phyloP scores from a whole-genome alignment of 1,140 invertebrate genomes.

The Panagrolaimus sp. region DNA sequence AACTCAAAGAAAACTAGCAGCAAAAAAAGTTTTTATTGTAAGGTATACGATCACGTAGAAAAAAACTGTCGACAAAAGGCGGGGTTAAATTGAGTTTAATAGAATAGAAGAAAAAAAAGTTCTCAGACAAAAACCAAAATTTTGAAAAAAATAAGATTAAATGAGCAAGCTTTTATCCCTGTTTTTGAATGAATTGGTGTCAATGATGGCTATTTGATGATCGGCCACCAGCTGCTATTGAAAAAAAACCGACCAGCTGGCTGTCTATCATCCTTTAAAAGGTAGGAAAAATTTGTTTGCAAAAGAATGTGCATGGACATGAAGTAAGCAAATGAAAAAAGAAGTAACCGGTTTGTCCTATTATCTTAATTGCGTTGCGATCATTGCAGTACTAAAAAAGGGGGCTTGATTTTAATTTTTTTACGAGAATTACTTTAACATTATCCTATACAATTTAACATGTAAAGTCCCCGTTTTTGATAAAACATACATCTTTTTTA shows the following conservation, averaged over 20 bases:
- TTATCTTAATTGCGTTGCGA: background rate
- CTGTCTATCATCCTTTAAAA: constrained; percentile 1
- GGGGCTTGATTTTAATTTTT: too few relatives aligned
- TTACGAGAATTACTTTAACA: too few relatives aligned
- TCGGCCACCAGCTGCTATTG: constrained; percentile 13
- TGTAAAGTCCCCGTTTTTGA: too few relatives aligned
- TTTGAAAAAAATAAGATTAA: too few relatives aligned
- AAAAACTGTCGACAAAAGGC: constrained; percentile 12
- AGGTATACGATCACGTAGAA: background rate
- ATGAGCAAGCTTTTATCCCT: background rate
- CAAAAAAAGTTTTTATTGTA: background rate
- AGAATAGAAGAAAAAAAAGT: background rate
- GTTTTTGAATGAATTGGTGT: constrained; percentile 3
- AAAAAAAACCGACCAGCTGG: constrained; percentile 8
- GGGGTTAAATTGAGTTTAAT: background rate
- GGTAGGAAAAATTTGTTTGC: background rate
- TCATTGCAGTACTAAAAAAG: too few relatives aligned
- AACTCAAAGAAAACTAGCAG: too few relatives aligned
- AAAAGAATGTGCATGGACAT: constrained; percentile 6
- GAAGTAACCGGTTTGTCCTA: constrained; percentile 13
- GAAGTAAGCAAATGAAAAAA: background rate
- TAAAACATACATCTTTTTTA: too few relatives aligned
- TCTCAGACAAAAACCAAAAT: too few relatives aligned
- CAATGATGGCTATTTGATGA: constrained; percentile 3
- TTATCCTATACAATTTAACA: too few relatives aligned